These are phyloP conservation scores for Synchiropus splendidus DNA, from an alignment of 2,113 vertebrate genomes.

Conservation along the genomic window DNA sequence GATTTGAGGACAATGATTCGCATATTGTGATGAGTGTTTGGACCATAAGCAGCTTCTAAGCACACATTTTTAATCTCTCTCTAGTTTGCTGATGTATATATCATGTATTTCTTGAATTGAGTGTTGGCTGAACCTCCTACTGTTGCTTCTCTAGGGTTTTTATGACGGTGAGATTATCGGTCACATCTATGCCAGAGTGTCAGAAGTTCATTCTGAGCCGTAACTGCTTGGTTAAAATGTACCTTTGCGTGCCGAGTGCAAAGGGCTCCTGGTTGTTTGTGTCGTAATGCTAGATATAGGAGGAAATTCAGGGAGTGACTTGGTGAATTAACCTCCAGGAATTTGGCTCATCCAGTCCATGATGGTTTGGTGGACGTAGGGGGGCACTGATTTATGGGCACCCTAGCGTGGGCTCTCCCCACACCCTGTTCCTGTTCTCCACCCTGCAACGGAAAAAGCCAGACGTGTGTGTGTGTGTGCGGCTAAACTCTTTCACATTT, in stretches of 20 bases:
- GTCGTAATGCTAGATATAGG: conserved; percentile 29
- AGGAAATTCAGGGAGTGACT: conserved; percentile 52
- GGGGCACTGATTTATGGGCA: conserved; percentile 69
- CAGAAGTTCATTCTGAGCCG: conserved; percentile 31
- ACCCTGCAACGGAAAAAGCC: conserved; percentile 34
- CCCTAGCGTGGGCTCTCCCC: conserved; percentile 57
- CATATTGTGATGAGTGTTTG: background rate
- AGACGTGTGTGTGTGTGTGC: conserved; percentile 7
- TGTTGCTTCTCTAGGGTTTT: conserved; percentile 56
- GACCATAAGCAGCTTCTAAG: background rate
- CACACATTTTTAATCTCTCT: background rate
- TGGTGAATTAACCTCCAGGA: conserved; percentile 70
- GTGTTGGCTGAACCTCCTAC: conserved; percentile 21
- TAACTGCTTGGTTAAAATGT: conserved; percentile 38
- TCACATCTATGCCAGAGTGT: conserved; percentile 30
- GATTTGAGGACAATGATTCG: background rate
- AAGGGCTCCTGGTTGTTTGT: conserved; percentile 40
- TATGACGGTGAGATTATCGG: conserved; percentile 49
- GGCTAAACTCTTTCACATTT: conserved; percentile 2
- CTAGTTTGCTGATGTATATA: too few relatives aligned
- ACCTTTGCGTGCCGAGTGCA: conserved; percentile 46
- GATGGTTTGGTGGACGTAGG: conserved; percentile 54
- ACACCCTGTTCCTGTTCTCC: conserved; percentile 61
- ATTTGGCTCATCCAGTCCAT: conserved; percentile 66
- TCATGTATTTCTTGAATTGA: background rate